Evolutionary conservation across 2,888 invertebrate genomes (phyloP), one percentile per base, ranked within the genome.

Genomic region (Trichogramma dendrolimi): DNA sequence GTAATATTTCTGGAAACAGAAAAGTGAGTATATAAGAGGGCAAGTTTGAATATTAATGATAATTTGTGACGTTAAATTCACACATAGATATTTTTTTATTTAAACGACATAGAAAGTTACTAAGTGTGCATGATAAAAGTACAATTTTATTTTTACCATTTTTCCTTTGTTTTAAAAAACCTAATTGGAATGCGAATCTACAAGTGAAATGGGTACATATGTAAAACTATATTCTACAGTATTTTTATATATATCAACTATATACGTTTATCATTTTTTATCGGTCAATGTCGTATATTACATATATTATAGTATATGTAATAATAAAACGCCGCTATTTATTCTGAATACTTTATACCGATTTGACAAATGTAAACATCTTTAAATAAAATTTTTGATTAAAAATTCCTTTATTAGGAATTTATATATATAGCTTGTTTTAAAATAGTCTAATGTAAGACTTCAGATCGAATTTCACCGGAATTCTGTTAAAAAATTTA

Each of bases 141-240:
- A 27, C 27, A 74, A 73, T 73, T 73, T 72, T 72, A 73, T 74
- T 74, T 74, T 27, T 27, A 27, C 27, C 27, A 27, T 27, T 27
- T 27, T 27, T 27, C 27, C 27, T 27, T 27, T 27, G 27, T 27
- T 27, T 27, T 27, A 27, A 75, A 75, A 75, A 75, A 77, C 73
- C 74, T 77, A 76, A 72, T 71, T 75, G 77, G 77, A 78, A 78
- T 78, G 77, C 77, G 73, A 75, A 72, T 77, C 77, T 77, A 78
- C 75, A 78, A 70, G 70, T 75, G 74, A 73, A 74, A 75, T 69
- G 73, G 73, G 72, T 77, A 78, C 75, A 76, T 76, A 76, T 77
- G 75, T 77, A 77, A 77, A 76, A 75, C 75, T 77, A 76, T 73
- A 73, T 73, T 70, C 73, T 76, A 76, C 71, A 70, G 71, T 76